Conservation (phyloP, 2,888 invertebrate species). For the Pollenia amentaria region DNA sequence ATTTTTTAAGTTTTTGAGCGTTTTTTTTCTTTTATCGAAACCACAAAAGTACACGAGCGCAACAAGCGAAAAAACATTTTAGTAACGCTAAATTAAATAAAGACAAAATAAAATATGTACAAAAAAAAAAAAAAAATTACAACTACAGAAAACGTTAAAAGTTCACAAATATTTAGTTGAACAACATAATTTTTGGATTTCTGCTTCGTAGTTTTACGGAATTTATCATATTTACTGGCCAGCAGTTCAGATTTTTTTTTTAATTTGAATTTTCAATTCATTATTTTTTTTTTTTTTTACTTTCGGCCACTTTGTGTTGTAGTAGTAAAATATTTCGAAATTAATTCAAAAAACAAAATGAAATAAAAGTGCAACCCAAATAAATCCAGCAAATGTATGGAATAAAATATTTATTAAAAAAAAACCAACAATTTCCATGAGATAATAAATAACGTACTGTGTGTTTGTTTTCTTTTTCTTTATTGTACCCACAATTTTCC, state of each 20-base stretch:
- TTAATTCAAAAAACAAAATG: not conserved
- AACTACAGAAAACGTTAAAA: constrained; percentile 12
- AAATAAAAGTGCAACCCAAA: constrained; percentile 9
- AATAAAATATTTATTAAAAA: not conserved
- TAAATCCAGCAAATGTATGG: constrained; percentile 5
- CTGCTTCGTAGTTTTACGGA: not conserved
- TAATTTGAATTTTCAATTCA: constrained; percentile 20
- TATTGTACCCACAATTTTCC: constrained; percentile 36
- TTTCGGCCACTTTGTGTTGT: constrained; percentile 19
- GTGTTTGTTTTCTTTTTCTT: not conserved
- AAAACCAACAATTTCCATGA: constrained; percentile 28
- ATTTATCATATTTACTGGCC: constrained; percentile 7
- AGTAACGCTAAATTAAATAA: constrained; percentile 74
- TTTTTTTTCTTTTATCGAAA: constrained; percentile 28
- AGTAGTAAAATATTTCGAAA: not conserved
- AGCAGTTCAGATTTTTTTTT: constrained; percentile 6
- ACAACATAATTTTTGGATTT: constrained; percentile 45
- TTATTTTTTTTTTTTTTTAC: constrained; percentile 12
- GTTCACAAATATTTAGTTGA: constrained; percentile 38
- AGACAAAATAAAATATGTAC: constrained; percentile 49
- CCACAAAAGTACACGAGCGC: constrained; percentile 66
- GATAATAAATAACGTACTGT: constrained; percentile 9
- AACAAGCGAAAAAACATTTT: constrained; percentile 71
- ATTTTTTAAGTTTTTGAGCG: not conserved
- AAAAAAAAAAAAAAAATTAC: constrained; percentile 17